Evolutionary conservation across 2,113 vertebrate species (phyloP).

Genomic region (Cettia cetti): DNA sequence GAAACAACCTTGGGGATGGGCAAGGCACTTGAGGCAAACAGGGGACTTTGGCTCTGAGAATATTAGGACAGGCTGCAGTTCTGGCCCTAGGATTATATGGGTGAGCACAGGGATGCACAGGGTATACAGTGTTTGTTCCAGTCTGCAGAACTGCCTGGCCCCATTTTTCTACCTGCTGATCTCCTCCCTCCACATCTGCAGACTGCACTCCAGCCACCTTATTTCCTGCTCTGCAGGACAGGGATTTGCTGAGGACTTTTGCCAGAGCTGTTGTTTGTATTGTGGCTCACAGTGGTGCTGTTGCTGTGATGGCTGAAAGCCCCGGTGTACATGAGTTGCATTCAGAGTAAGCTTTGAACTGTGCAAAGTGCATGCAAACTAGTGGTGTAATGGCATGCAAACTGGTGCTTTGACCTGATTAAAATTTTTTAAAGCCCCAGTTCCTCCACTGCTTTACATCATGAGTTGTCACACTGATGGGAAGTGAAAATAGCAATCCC

Average conservation of each 20-base stretch:
- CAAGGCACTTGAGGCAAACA: background rate
- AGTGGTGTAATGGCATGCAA: background rate
- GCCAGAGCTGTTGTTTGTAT: background rate
- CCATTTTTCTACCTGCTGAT: background rate
- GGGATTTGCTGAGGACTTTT: background rate
- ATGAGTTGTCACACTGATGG: background rate
- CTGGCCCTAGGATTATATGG: background rate
- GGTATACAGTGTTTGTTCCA: background rate
- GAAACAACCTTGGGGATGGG: background rate
- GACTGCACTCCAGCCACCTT: background rate
- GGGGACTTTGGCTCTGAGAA: background rate
- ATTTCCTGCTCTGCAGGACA: background rate
- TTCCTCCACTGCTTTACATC: background rate
- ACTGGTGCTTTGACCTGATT: background rate
- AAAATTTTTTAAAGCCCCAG: background rate
- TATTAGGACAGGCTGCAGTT: background rate
- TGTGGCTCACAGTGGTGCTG: accelerated
- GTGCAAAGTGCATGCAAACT: background rate
- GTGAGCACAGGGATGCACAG: background rate
- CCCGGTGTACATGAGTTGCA: background rate
- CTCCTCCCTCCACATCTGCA: background rate
- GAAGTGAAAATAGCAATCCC: background rate
- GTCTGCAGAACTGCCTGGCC: background rate
- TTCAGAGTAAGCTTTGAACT: background rate
- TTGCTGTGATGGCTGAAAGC: background rate